phyloP scores from a whole-genome alignment of 2,113 vertebrate species.

The Varanus komodoensis region DNA sequence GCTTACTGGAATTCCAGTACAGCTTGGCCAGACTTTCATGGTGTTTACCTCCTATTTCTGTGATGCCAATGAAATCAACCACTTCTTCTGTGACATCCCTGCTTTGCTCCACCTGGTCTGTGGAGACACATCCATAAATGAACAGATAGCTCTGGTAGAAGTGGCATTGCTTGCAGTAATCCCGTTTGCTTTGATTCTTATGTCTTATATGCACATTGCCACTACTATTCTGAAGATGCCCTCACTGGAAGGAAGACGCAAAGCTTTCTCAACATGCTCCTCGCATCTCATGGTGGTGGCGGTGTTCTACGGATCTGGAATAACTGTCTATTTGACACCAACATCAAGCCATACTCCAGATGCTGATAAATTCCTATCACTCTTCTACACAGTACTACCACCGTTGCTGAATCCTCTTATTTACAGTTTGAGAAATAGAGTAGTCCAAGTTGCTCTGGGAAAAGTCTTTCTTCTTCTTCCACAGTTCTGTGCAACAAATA shows the following conservation, averaged over 20 bases:
- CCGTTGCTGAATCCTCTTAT: constrained; percentile 60
- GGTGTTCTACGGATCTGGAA: constrained; percentile 45
- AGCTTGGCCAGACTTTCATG: constrained; percentile 45
- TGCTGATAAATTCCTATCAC: constrained; percentile 54
- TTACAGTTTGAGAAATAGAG: constrained; percentile 65
- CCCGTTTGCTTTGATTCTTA: constrained; percentile 31
- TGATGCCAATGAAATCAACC: constrained; percentile 49
- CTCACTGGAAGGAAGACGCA: constrained; percentile 30
- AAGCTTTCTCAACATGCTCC: constrained; percentile 60
- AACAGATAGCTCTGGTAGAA: constrained; percentile 46
- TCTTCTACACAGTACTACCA: constrained; percentile 42
- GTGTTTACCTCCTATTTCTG: constrained; percentile 45
- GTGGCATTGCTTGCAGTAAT: constrained; percentile 36
- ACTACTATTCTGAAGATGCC: constrained; percentile 28
- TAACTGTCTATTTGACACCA: constrained; percentile 50
- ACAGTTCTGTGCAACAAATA: not conserved
- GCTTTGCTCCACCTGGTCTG: constrained; percentile 47
- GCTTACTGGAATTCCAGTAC: not conserved
- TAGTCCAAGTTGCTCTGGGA: constrained; percentile 37
- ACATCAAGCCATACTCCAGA: constrained; percentile 10
- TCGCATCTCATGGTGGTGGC: constrained; percentile 57
- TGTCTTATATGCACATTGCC: constrained; percentile 50
- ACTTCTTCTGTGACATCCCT: constrained; percentile 62
- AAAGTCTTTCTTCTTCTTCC: not conserved
- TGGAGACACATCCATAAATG: fast-evolving